A percentile compares a stretch with the other conserved stretches of the same genome.
phyloP scores from a whole-genome alignment of 2,888 invertebrate species.

The Cryptophagus acutangulus region DNA sequence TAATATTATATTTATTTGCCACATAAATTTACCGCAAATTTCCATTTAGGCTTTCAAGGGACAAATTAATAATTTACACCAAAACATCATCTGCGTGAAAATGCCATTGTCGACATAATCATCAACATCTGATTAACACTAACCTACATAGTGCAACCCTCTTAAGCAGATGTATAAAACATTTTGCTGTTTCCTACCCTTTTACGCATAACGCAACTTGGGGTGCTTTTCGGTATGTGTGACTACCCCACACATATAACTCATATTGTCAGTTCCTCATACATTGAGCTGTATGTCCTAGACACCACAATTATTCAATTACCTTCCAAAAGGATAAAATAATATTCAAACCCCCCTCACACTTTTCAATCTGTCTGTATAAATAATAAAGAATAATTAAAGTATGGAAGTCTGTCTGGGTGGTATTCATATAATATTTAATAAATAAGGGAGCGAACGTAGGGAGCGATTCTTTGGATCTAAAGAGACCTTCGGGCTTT shows the following conservation, averaged over 20 bases:
- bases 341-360: too few species aligned
- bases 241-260: constrained; percentile 39
- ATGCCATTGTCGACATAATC: constrained; percentile 24
- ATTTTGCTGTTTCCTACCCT: constrained; percentile 44
- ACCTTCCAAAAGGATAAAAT: too few species aligned
- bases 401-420: constrained; percentile 33
- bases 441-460: constrained; percentile 26
- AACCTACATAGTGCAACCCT: constrained; percentile 17
- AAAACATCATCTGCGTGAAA: constrained; percentile 24
- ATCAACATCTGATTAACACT: constrained; percentile 25
- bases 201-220: too few species aligned
- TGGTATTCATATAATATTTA: constrained; percentile 38
- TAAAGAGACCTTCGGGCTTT: constrained; percentile 21
- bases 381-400: constrained; percentile 30
- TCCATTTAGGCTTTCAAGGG: constrained; percentile 8
- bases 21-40: constrained; percentile 1
- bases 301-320: constrained; percentile 46
- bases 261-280: constrained; percentile 39
- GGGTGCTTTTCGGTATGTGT: constrained; percentile 36
- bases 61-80: constrained; percentile 9
- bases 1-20: too few species aligned
- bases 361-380: too few species aligned
- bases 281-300: constrained; percentile 39
- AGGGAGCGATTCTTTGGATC: constrained; percentile 17
- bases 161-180: constrained; percentile 44